Conservation (phyloP, 2,888 invertebrate genomes). For the Hemicrepidius hirtus region DNA sequence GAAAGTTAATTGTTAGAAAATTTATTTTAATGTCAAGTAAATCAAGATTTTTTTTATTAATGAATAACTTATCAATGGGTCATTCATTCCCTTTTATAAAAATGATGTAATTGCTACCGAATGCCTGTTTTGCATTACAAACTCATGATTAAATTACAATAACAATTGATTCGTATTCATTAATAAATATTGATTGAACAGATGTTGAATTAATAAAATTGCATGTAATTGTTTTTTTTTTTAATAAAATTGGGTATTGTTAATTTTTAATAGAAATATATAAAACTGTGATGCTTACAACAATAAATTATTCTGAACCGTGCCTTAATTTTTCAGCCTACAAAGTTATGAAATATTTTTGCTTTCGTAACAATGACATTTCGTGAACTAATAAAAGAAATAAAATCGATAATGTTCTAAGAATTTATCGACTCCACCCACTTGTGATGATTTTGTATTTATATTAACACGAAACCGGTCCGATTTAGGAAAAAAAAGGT, state of each 20-base stretch:
- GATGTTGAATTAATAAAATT: neutral
- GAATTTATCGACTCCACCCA: slow-evolving; percentile 3
- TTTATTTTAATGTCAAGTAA: slow-evolving; percentile 8
- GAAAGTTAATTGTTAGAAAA: neutral
- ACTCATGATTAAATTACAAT: neutral
- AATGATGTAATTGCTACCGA: slow-evolving; percentile 36
- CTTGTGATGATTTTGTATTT: slow-evolving; percentile 12
- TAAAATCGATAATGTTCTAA: too few relatives aligned
- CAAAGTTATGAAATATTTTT: too few relatives aligned
- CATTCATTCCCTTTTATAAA: slow-evolving; percentile 9
- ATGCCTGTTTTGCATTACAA: slow-evolving; percentile 29
- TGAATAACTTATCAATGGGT: slow-evolving; percentile 1
- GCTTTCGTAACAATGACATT: too few relatives aligned
- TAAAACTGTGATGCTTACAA: too few relatives aligned
- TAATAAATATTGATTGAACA: neutral
- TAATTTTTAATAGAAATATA: too few relatives aligned
- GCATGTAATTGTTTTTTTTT: neutral
- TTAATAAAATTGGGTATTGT: too few relatives aligned
- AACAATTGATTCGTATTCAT: neutral
- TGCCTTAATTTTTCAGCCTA: too few relatives aligned
- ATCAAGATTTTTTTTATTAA: neutral
- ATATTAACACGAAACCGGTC: slow-evolving; percentile 17
- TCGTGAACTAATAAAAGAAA: too few relatives aligned
- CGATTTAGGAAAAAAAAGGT: slow-evolving; percentile 1
- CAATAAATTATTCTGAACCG: too few relatives aligned